Percentiles rank a stretch among this genome's conserved stretches.
Conservation (phyloP, 2,113 vertebrate species). For the Crotalus horridus region DNA sequence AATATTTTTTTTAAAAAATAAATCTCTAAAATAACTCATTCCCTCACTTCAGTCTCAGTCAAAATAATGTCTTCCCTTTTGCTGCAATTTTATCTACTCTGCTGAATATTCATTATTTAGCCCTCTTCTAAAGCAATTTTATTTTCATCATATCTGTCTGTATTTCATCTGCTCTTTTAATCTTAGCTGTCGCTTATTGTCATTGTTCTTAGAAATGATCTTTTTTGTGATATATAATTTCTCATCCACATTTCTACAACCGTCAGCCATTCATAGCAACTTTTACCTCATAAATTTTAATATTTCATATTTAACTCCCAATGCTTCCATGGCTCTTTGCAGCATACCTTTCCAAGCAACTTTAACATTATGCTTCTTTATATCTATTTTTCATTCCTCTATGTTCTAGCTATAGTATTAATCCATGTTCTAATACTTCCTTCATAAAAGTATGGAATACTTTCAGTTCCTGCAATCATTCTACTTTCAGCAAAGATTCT, state of each 20-base stretch:
- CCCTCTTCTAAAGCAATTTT: neutral
- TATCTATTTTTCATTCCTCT: neutral
- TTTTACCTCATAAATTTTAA: neutral
- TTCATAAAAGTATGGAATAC: neutral
- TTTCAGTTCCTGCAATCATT: neutral
- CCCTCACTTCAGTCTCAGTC: neutral
- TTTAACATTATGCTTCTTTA: neutral
- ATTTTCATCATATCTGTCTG: neutral
- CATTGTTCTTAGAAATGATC: neutral
- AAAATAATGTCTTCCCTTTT: neutral
- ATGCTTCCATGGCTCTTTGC: neutral
- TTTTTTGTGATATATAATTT: neutral
- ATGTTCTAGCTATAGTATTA: neutral
- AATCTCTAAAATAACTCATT: neutral
- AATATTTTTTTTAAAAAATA: too few species aligned
- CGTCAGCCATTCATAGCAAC: neutral
- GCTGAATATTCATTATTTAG: neutral
- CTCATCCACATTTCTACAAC: neutral
- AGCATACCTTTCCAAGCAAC: neutral
- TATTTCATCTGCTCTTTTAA: neutral
- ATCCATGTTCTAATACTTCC: neutral
- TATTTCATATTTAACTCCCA: neutral
- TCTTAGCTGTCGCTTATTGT: neutral
- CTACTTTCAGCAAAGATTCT: neutral
- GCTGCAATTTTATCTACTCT: neutral